Percentiles rank a stretch among this genome's conserved stretches.
phyloP scores from a whole-genome alignment of 64 coral and sea anemone genomes.

The Montipora sp. region DNA sequence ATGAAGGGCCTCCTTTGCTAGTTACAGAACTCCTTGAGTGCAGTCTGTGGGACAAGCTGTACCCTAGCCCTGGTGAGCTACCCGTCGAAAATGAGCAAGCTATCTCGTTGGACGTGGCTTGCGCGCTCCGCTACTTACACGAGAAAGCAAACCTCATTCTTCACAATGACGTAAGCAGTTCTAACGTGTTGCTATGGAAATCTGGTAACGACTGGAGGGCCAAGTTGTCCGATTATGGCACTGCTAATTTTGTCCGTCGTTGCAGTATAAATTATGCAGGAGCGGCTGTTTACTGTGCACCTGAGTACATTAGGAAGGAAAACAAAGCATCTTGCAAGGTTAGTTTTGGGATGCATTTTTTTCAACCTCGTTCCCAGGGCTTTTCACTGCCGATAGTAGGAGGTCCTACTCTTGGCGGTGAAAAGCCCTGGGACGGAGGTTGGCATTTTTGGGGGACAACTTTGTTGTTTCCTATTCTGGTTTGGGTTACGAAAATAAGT shows the following conservation, averaged over 20 bases:
- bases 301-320: background rate
- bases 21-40: constrained; percentile 70
- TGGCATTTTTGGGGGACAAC: too few species aligned
- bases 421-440: too few species aligned
- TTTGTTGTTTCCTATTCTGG: too few species aligned
- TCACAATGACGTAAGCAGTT: constrained; percentile 70
- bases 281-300: constrained; percentile 2
- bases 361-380: too few species aligned
- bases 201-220: constrained; percentile 29
- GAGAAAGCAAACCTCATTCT: constrained; percentile 16
- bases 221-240: constrained; percentile 77
- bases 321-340: background rate
- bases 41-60: constrained; percentile 21
- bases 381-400: too few species aligned
- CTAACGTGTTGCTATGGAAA: constrained; percentile 66
- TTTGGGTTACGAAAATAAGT: too few species aligned
- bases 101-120: background rate
- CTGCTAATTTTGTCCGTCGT: constrained; percentile 18
- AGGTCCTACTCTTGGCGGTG: too few species aligned
- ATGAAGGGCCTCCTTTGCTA: constrained; percentile 31
- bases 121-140: background rate
- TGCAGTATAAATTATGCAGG: constrained; percentile 1
- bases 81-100: background rate
- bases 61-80: background rate
- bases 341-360: background rate